Percentiles rank a stretch among this genome's conserved stretches.
These are phyloP conservation scores for Chironex yamaguchii DNA, from an alignment of 30 jellyfish, hydroid and myxozoan species.

Conservation along the genomic window DNA sequence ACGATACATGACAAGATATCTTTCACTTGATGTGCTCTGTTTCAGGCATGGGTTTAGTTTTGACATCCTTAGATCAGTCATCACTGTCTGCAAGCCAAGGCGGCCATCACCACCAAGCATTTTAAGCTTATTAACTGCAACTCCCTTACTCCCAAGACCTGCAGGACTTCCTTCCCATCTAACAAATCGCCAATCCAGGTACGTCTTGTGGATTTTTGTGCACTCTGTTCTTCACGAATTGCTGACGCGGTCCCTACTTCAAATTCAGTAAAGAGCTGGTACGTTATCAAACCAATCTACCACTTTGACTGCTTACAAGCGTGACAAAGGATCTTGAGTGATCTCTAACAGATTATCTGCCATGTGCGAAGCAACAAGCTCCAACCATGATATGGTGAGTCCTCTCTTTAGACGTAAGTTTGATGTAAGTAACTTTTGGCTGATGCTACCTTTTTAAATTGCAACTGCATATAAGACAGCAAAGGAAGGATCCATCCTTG, in stretches of 20 bases:
- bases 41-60: not conserved
- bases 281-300: too few species aligned
- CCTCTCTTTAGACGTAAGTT: too few species aligned
- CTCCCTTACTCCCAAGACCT: constrained; percentile 52
- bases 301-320: too few species aligned
- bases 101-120: constrained; percentile 8
- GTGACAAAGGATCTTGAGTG: too few species aligned
- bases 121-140: not conserved
- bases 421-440: too few species aligned
- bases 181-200: constrained; percentile 54
- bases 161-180: constrained; percentile 44
- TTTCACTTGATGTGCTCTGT: constrained; percentile 9
- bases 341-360: too few species aligned
- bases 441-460: too few species aligned
- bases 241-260: constrained; percentile 22
- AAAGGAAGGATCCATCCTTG: too few species aligned
- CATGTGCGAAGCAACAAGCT: too few species aligned
- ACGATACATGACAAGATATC: constrained; percentile 14
- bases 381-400: too few species aligned
- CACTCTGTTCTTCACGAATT: constrained; percentile 55
- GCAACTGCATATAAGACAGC: too few species aligned
- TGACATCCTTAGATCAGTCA: constrained; percentile 24
- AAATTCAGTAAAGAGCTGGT: too few species aligned
- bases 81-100: constrained; percentile 8
- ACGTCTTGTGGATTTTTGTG: constrained; percentile 19